Evolutionary conservation across 2,888 invertebrate genomes (phyloP).

Genomic region (Iphiclides podalirius): DNA sequence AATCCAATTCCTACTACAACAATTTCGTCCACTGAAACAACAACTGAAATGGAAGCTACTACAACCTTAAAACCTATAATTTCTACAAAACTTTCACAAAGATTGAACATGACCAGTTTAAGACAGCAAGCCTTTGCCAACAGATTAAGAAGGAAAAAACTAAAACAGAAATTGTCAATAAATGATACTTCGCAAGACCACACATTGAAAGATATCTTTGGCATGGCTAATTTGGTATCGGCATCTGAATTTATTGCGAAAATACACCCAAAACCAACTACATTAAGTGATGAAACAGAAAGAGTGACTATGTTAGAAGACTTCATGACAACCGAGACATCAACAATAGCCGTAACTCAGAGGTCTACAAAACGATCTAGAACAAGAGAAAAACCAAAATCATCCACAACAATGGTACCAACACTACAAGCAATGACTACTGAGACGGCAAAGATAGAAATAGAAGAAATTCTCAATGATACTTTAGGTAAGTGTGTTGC

Average conservation of each 20-base stretch:
- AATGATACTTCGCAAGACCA: slow-evolving; percentile 61
- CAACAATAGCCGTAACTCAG: slow-evolving; percentile 35
- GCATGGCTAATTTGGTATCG: slow-evolving; percentile 58
- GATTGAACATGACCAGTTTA: slow-evolving; percentile 45
- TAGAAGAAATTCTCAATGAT: slow-evolving; percentile 84
- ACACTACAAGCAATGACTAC: slow-evolving; percentile 39
- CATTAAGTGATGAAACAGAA: slow-evolving; percentile 41
- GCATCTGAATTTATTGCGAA: slow-evolving; percentile 65
- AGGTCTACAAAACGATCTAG: slow-evolving; percentile 32
- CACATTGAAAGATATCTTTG: slow-evolving; percentile 52
- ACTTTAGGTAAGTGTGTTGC: slow-evolving; percentile 58
- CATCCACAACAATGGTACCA: slow-evolving; percentile 33
- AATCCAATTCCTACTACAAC: slow-evolving; percentile 33
- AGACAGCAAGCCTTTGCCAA: slow-evolving; percentile 58
- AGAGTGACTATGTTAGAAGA: slow-evolving; percentile 45
- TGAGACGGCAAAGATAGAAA: slow-evolving; percentile 80
- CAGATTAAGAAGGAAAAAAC: slow-evolving; percentile 58
- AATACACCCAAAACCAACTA: slow-evolving; percentile 46
- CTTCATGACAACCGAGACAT: slow-evolving; percentile 49
- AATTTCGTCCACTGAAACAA: slow-evolving; percentile 32
- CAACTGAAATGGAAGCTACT: slow-evolving; percentile 27
- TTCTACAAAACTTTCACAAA: slow-evolving; percentile 38
- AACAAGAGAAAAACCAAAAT: slow-evolving; percentile 31
- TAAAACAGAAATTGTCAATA: slow-evolving; percentile 55
- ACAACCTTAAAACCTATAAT: slow-evolving; percentile 38